Percentiles rank a stretch among this genome's conserved stretches.
These are phyloP conservation scores for Thelaira solivaga DNA, from an alignment of 2,888 invertebrate species.

Conservation along the genomic window DNA sequence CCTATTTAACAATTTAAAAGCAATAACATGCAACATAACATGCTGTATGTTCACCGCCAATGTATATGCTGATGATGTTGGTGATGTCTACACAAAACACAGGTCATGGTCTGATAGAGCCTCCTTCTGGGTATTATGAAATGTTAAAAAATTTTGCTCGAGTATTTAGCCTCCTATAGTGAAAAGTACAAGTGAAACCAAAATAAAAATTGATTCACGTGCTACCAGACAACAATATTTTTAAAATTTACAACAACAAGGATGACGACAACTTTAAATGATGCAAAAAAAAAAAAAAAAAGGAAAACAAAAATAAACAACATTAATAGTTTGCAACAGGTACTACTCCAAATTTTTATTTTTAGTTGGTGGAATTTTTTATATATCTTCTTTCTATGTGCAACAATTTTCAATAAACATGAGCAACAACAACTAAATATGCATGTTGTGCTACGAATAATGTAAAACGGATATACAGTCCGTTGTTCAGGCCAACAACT, in stretches of 20 bases:
- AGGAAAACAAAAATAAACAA: slow-evolving; percentile 22
- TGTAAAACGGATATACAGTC: slow-evolving; percentile 41
- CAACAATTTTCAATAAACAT: slow-evolving; percentile 58
- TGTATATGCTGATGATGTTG: slow-evolving; percentile 22
- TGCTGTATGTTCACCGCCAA: slow-evolving; percentile 9
- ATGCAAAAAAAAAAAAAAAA: background rate
- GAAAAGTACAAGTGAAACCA: slow-evolving; percentile 21
- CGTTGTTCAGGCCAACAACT: background rate
- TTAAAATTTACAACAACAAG: slow-evolving; percentile 29
- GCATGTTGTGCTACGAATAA: slow-evolving; percentile 54
- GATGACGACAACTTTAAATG: slow-evolving; percentile 48
- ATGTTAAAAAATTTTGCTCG: slow-evolving; percentile 56
- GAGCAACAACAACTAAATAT: slow-evolving; percentile 50
- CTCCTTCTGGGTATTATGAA: slow-evolving; percentile 54
- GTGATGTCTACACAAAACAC: slow-evolving; percentile 41
- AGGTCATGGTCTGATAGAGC: slow-evolving; percentile 57
- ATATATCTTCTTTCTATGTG: background rate
- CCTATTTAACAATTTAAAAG: slow-evolving; percentile 54
- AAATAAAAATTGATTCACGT: slow-evolving; percentile 48
- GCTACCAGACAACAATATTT: slow-evolving; percentile 28
- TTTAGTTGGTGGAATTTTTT: background rate
- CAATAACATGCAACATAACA: slow-evolving; percentile 60
- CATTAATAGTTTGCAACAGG: slow-evolving; percentile 51
- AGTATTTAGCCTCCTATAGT: slow-evolving; percentile 46
- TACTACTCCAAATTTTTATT: slow-evolving; percentile 47